phyloP scores from a whole-genome alignment of 2,888 invertebrate genomes.

The Chesias legatella region DNA sequence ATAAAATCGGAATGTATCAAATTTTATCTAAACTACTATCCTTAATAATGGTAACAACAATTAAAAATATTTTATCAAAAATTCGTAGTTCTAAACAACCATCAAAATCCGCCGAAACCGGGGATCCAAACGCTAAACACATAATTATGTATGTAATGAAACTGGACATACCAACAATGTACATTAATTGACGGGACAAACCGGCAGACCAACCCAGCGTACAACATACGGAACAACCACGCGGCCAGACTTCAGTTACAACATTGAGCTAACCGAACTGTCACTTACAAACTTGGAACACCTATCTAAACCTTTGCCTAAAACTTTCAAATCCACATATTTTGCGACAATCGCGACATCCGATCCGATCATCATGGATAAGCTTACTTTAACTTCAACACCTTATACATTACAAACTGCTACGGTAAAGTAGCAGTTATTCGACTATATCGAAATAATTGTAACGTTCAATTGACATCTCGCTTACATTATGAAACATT shows the following conservation, averaged over 20 bases:
- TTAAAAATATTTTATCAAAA: slow-evolving; percentile 58
- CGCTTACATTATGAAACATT: slow-evolving; percentile 5
- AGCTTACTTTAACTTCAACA: slow-evolving; percentile 6
- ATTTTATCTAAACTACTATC: slow-evolving; percentile 48
- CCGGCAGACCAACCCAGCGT: slow-evolving; percentile 41
- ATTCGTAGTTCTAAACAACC: slow-evolving; percentile 53
- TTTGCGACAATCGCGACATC: neutral
- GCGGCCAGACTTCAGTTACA: slow-evolving; percentile 42
- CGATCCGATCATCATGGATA: neutral
- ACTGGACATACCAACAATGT: slow-evolving; percentile 64
- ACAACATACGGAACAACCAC: slow-evolving; percentile 42
- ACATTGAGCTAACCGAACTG: slow-evolving; percentile 46
- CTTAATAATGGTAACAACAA: slow-evolving; percentile 68
- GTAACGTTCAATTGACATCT: slow-evolving; percentile 23
- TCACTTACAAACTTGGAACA: slow-evolving; percentile 17
- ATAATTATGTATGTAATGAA: slow-evolving; percentile 61
- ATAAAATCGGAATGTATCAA: slow-evolving; percentile 46
- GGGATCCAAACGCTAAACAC: slow-evolving; percentile 53
- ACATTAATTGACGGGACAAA: slow-evolving; percentile 71
- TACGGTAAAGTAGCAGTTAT: neutral
- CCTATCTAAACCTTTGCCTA: slow-evolving; percentile 16
- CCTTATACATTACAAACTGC: slow-evolving; percentile 18
- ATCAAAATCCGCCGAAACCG: slow-evolving; percentile 41
- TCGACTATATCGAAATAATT: slow-evolving; percentile 2
- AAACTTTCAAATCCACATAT: slow-evolving; percentile 3